These are phyloP conservation scores for Rhegmatorhina hoffmannsi DNA, from an alignment of 2,113 vertebrate species.

Conservation along the genomic window DNA sequence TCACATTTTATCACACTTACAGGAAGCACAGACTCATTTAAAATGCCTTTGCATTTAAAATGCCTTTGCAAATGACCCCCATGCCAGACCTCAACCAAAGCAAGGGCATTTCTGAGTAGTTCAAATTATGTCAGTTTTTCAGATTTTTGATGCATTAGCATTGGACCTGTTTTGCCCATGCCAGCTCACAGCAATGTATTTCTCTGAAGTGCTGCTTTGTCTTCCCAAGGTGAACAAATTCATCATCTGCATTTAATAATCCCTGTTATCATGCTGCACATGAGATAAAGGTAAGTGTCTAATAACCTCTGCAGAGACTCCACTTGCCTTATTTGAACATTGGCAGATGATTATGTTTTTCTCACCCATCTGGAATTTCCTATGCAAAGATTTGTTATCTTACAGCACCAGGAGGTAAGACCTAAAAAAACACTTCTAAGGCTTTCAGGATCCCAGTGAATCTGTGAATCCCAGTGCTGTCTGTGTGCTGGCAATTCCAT, in stretches of 20 bases:
- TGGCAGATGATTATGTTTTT: not conserved
- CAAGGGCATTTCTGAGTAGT: not conserved
- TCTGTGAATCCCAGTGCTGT: not conserved
- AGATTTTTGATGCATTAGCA: not conserved
- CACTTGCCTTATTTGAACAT: not conserved
- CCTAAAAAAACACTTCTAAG: not conserved
- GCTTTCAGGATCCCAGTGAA: not conserved
- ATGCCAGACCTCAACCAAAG: not conserved
- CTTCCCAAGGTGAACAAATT: not conserved
- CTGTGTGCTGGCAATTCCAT: not conserved
- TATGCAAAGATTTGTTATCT: not conserved
- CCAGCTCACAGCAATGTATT: not conserved
- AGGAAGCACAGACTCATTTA: not conserved
- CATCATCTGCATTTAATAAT: not conserved
- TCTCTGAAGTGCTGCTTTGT: not conserved
- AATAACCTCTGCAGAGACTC: not conserved
- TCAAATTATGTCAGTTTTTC: not conserved
- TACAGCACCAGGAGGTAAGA: not conserved
- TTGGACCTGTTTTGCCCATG: not conserved
- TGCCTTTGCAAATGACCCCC: not conserved
- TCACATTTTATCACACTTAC: not conserved
- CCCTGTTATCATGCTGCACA: not conserved
- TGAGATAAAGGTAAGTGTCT: not conserved
- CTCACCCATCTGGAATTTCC: not conserved
- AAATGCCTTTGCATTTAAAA: not conserved